phyloP scores from a whole-genome alignment of 2,888 invertebrate genomes.

The Sinopyrophorus schimmeli region DNA sequence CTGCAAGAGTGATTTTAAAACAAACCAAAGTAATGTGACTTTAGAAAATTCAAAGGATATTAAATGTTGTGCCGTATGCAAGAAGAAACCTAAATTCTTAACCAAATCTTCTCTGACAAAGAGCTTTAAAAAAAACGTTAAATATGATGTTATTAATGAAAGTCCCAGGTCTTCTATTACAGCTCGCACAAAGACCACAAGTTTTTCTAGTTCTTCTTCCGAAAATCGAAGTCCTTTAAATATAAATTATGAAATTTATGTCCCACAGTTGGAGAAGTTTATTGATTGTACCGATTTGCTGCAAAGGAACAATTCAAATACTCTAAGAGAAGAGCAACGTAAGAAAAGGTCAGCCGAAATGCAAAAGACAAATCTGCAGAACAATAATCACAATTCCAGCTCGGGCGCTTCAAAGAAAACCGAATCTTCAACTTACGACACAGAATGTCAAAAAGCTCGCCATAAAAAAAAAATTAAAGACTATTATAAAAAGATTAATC shows the following conservation, averaged over 20 bases:
- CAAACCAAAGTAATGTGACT: neutral
- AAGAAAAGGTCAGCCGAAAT: neutral
- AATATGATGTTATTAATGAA: conserved; percentile 26
- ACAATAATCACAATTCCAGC: too few species aligned
- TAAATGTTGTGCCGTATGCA: too few species aligned
- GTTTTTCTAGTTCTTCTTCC: too few species aligned
- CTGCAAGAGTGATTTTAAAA: neutral
- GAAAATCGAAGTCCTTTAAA: conserved; percentile 19
- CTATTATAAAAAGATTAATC: conserved; percentile 13
- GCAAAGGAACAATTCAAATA: too few species aligned
- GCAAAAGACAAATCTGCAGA: neutral
- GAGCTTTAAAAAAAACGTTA: neutral
- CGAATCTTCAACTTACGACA: neutral
- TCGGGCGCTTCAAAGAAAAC: too few species aligned
- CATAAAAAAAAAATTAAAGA: conserved; percentile 1
- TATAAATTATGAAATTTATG: conserved; percentile 10
- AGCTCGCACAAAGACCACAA: neutral
- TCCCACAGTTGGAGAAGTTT: conserved; percentile 12
- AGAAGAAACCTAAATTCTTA: too few species aligned
- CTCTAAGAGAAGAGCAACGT: too few species aligned
- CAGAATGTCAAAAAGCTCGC: too few species aligned
- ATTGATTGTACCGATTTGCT: conserved; percentile 2
- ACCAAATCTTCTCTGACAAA: neutral
- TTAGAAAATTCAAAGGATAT: too few species aligned
- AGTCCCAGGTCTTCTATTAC: conserved; percentile 1